These are phyloP conservation scores for Ophion ellenae DNA, from an alignment of 2,888 invertebrate genomes.

Conservation along the genomic window DNA sequence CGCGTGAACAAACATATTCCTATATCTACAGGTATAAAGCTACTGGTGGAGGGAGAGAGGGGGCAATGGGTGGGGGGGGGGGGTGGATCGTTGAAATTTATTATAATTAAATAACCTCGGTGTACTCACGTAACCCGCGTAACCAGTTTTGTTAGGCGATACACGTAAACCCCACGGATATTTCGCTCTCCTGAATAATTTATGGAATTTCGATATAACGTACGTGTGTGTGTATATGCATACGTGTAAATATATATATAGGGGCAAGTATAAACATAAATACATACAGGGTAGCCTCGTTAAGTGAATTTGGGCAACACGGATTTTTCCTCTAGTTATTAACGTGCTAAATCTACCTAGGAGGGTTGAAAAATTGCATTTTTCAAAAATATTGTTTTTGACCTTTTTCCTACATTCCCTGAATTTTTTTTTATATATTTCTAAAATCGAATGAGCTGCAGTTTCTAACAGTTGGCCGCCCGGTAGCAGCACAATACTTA, in stretches of 20 bases:
- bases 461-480: too few species aligned
- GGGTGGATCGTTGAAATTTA: constrained; percentile 69
- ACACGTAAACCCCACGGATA: constrained; percentile 60
- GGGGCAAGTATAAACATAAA: constrained; percentile 3
- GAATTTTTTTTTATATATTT: too few species aligned
- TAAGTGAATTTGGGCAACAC: not conserved
- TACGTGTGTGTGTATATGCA: not conserved
- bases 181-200: constrained; percentile 62
- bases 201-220: constrained; percentile 64
- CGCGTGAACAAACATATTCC: constrained; percentile 18
- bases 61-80: constrained; percentile 45
- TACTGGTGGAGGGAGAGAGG: not conserved
- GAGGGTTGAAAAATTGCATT: too few species aligned
- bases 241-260: not conserved
- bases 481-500: too few species aligned
- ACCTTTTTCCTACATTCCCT: too few species aligned
- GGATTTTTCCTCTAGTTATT: too few species aligned
- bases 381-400: too few species aligned
- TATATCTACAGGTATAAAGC: constrained; percentile 19
- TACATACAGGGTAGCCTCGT: constrained; percentile 2
- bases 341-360: too few species aligned
- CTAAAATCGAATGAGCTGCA: too few species aligned
- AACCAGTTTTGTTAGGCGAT: constrained; percentile 65
- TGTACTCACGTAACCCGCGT: constrained; percentile 58
- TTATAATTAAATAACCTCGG: constrained; percentile 72